A percentile compares a stretch with the other conserved stretches of the same genome.
Conservation (phyloP, 2,113 vertebrate species). For the Tretioscincus oriximinensis region DNA sequence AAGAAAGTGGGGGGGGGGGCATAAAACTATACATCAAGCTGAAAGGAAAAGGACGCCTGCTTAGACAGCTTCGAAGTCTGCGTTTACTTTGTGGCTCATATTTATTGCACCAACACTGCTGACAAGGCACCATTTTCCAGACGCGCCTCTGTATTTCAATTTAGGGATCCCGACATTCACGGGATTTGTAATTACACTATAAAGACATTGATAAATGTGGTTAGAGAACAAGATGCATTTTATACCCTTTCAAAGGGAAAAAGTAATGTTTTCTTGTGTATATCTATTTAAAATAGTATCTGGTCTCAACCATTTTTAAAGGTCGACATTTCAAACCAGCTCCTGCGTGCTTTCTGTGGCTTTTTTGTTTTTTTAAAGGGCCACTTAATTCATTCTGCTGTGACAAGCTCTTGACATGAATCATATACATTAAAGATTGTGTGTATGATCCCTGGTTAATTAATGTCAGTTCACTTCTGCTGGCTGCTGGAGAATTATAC, state of each 20-base stretch:
- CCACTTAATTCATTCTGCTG: background rate
- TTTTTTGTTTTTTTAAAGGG: background rate
- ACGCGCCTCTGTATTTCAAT: conserved; percentile 53
- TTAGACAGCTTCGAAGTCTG: conserved; percentile 44
- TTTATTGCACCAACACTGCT: conserved; percentile 53
- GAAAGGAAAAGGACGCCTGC: background rate
- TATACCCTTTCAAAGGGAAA: conserved; percentile 1
- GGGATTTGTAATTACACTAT: conserved; percentile 48
- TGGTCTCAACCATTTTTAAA: background rate
- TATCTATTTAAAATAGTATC: conserved; percentile 15
- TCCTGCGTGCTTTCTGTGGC: background rate
- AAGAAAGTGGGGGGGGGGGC: conserved; percentile 38
- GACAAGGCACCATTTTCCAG: conserved; percentile 47
- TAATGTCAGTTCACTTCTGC: background rate
- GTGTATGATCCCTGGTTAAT: background rate
- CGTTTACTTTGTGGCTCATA: conserved; percentile 53
- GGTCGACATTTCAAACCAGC: background rate
- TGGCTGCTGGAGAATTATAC: background rate
- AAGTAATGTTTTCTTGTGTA: conserved; percentile 1
- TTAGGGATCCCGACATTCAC: conserved; percentile 36
- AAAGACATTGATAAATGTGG: conserved; percentile 43
- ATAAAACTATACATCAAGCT: conserved; percentile 37
- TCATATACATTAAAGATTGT: background rate
- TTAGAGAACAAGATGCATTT: conserved; percentile 34
- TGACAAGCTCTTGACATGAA: background rate